These are phyloP conservation scores for Aporophyla lueneburgensis DNA, from an alignment of 2,888 invertebrate species.

Conservation along the genomic window DNA sequence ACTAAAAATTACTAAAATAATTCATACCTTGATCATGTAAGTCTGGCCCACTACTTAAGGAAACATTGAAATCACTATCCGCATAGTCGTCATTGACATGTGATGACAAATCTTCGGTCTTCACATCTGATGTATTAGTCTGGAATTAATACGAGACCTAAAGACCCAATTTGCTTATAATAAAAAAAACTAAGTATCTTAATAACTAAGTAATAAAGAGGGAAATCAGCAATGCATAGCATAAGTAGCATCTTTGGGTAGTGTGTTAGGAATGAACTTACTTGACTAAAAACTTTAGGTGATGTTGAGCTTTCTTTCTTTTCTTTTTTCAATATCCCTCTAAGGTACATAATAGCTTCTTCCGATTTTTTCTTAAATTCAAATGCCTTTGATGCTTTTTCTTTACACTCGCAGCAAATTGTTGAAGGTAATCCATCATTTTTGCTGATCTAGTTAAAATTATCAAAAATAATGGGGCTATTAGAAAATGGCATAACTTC, in stretches of 20 bases:
- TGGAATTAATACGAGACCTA: slow-evolving; percentile 47
- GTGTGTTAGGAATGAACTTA: slow-evolving; percentile 5
- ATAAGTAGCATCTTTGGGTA: not conserved
- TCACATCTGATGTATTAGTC: slow-evolving; percentile 70
- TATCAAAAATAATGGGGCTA: not conserved
- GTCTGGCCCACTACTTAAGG: slow-evolving; percentile 67
- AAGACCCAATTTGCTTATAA: no score
- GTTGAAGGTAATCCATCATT: slow-evolving; percentile 85
- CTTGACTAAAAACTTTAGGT: slow-evolving; percentile 41
- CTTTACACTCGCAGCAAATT: slow-evolving; percentile 82
- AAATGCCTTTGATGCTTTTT: slow-evolving; percentile 82
- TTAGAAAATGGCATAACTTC: not conserved
- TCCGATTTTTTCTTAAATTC: slow-evolving; percentile 83
- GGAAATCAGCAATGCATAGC: not conserved
- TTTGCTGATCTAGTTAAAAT: slow-evolving; percentile 76
- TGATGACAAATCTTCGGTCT: slow-evolving; percentile 74
- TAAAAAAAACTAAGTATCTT: not conserved
- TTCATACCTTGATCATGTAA: slow-evolving; percentile 69
- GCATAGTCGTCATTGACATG: slow-evolving; percentile 75
- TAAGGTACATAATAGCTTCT: slow-evolving; percentile 79
- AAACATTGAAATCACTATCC: slow-evolving; percentile 74
- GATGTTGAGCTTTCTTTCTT: slow-evolving; percentile 58
- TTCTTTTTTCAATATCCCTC: slow-evolving; percentile 75
- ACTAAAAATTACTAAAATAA: not conserved
- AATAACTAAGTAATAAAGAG: not conserved